Conservation (phyloP, 2,113 vertebrate species). For the Onychostoma macrolepis region DNA sequence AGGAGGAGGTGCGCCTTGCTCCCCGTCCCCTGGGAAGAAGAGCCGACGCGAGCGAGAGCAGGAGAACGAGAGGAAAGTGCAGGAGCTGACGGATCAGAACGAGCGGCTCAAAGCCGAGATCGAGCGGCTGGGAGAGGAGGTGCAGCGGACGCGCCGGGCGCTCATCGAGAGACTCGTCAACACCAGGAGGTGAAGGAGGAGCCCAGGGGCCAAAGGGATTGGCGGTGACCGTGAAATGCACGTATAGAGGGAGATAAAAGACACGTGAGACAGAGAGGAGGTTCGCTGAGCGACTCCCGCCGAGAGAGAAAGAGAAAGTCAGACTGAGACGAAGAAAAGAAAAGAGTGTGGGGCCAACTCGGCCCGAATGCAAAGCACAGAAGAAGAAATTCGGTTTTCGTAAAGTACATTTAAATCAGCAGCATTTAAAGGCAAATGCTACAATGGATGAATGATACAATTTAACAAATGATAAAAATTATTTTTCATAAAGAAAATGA, state of each 20-base stretch:
- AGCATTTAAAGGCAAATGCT: too few relatives aligned
- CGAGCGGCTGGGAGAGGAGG: constrained; percentile 83
- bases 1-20: constrained; percentile 63
- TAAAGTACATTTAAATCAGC: too few relatives aligned
- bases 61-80: constrained; percentile 84
- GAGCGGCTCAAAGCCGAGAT: constrained; percentile 86
- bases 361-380: not conserved
- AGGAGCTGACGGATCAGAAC: constrained; percentile 86
- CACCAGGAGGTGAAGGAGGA: constrained; percentile 74
- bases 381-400: not conserved
- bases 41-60: constrained; percentile 84
- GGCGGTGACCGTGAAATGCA: constrained; percentile 52
- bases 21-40: constrained; percentile 78
- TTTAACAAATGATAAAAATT: too few relatives aligned
- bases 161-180: constrained; percentile 91
- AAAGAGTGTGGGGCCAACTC: not conserved
- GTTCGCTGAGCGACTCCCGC: constrained; percentile 38
- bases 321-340: not conserved
- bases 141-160: constrained; percentile 83
- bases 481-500: not conserved
- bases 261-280: constrained; percentile 52
- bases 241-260: constrained; percentile 55
- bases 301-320: constrained; percentile 38
- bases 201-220: constrained; percentile 24
- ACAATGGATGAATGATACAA: too few relatives aligned